Evolutionary conservation across 2,113 vertebrate genomes (phyloP).

Genomic region (Numida meleagris): DNA sequence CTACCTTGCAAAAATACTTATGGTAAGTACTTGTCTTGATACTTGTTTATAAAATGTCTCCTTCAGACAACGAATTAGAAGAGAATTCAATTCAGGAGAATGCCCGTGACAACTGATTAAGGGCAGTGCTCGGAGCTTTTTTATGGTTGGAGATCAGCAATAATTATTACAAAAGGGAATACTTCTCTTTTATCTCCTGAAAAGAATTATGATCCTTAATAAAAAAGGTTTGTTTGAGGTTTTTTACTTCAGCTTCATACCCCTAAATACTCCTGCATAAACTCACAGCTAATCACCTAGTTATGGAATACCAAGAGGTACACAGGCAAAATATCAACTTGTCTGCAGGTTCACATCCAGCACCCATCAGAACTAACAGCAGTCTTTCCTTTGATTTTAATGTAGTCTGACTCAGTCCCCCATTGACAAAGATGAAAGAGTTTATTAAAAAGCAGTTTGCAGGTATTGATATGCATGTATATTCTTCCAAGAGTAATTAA

Average conservation of each 20-base stretch:
- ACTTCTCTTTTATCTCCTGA: not conserved
- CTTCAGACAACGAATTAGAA: not conserved
- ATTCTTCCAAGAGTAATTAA: not conserved
- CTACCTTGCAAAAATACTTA: not conserved
- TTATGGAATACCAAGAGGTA: not conserved
- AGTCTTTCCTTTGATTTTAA: not conserved
- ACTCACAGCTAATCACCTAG: not conserved
- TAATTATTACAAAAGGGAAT: not conserved
- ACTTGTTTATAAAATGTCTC: not conserved
- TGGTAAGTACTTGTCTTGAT: not conserved
- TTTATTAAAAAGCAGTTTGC: not conserved
- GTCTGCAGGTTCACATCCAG: not conserved
- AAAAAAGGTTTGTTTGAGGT: not conserved
- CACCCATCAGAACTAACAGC: not conserved
- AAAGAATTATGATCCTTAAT: not conserved
- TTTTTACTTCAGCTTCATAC: not conserved
- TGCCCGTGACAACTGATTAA: not conserved
- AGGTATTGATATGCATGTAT: not conserved
- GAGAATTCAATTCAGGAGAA: not conserved
- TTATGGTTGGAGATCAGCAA: not conserved
- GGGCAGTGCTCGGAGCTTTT: not conserved
- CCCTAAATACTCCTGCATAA: not conserved
- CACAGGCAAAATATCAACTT: not conserved
- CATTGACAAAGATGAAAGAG: not conserved
- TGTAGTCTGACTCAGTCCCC: not conserved